Evolutionary conservation across 2,797 vertebrate species (phyloP), one percentile per base, ranked within the genome.

Genomic region (Myripristis jacobus): DNA sequence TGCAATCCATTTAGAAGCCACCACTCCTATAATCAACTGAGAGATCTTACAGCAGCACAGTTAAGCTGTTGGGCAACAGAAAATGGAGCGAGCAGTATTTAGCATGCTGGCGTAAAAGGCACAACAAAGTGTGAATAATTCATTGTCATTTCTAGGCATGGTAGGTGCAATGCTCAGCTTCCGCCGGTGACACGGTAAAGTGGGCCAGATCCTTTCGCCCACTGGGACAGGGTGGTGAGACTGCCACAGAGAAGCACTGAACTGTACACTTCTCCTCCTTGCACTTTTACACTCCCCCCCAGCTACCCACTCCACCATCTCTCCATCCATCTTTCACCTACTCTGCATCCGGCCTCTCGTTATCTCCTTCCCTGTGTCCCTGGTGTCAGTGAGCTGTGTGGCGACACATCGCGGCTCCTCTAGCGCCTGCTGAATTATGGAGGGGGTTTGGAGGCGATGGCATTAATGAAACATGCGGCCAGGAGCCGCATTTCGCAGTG

Each of bases 381-480:
- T 27, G 83, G 92, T 92, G 92, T 90, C 81, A 75, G 69, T 74
- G 85, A 89, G 87, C 88, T 78, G 86, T 77, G 90, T 90, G 92
- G 92, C 92, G 91, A 94, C 93, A 94, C 82, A 53, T 91, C 87
- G 92, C 94, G 76, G 94, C 94, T 95, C 92, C 90, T 89, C 94
- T 88, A 87, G 93, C 91, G 73, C 86, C 83, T 88, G 74, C 87
- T 97, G 93, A 96, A 96, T 97, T 95, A 96, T 97, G 89, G 84
- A 97, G 86, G 67, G 84, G 67, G 66, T 88, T 93, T 92, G 84
- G 46, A 89, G 93, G 92, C 88, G 79, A 93, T 88, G 85, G 90
- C 93, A 94, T 95, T 94, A 96, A 96, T 95, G 94, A 95, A 96
- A 96, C 95, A 97, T 95, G 93, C 89, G 93, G 93, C 79, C 76